Evolutionary conservation across 2,113 vertebrate genomes (phyloP).

Genomic region (Indicator indicator): DNA sequence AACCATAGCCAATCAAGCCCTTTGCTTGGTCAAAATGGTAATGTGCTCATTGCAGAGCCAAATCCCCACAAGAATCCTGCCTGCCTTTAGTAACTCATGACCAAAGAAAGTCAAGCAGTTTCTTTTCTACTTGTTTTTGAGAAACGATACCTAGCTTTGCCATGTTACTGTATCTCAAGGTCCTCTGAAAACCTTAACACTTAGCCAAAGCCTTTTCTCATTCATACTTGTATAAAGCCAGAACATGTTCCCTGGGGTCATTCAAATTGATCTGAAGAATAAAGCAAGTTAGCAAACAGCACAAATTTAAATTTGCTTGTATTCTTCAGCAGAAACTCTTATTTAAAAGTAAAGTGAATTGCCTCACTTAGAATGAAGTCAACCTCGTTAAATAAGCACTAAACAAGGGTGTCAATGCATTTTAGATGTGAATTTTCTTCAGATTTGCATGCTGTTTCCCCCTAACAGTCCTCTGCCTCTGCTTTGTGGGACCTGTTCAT

Average conservation of each 20-base stretch:
- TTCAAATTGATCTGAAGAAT: not conserved
- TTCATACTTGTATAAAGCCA: not conserved
- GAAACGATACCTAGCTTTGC: not conserved
- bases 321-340: not conserved
- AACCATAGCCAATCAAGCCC: not conserved
- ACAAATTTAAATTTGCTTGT: not conserved
- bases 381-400: not conserved
- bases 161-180: not conserved
- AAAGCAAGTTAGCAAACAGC: not conserved
- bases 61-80: not conserved
- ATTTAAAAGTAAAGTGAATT: slow-evolving; percentile 1
- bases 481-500: not conserved
- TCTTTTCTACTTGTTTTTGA: not conserved
- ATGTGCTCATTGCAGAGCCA: not conserved
- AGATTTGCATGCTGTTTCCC: not conserved
- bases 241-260: not conserved
- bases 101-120: not conserved
- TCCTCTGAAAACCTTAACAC: not conserved
- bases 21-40: not conserved
- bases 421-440: not conserved
- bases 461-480: not conserved
- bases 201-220: not conserved
- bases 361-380: not conserved
- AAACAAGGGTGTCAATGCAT: not conserved
- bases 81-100: not conserved